Base-by-base conservation (phyloP, 2,113 vertebrate genomes). In the Microtus richardsoni region DNA sequence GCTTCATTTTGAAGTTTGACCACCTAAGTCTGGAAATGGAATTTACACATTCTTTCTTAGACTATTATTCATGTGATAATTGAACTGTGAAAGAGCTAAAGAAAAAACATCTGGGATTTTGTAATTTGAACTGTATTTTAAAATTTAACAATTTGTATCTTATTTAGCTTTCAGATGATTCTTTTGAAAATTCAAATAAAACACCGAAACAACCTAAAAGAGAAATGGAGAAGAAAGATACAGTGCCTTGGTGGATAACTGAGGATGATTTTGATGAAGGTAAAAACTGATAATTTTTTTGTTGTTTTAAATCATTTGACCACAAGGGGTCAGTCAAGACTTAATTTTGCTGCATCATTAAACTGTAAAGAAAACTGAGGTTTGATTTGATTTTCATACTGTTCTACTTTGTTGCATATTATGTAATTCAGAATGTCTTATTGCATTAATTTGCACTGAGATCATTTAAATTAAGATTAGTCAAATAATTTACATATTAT, bases 121-220 rank as follows among this genome's bases (percentile, higher is more conserved):
- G 14, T 1, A 60, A 77, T 95, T 92, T 80, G 12, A 14, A 89
- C 0, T 78, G 17, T 83, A 66, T 84, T 91, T 88, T 94, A 73
- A 71, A 92, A 94, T 75, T 93, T 74, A 95, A 0, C 79, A 47
- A 6, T 36, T 82, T 74, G 0, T 66, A 58, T 95, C 94, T 97
- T 30, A 52, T 96, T 98, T 90, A 99, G 99, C 97, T 99, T 98
- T 99, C 99, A 99, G 99, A 99, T 98, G 99, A 99, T 97, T 99
- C 99, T 1, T 97, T 99, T 98, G 99, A 98, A 90, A 98, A 96
- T 97, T 98, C 98, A 79, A 98, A 98, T 83, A 98, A 97, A 96
- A 98, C 93, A 80, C 1, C 98, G 77, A 98, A 97, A 49, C 98
- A 98, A 64, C 95, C 97, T 58, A 96, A 96, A 84, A 98, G 97